Evolutionary conservation across 2,113 vertebrate genomes (phyloP), one percentile per base, ranked within the genome.

Genomic region (Mus musculus): DNA sequence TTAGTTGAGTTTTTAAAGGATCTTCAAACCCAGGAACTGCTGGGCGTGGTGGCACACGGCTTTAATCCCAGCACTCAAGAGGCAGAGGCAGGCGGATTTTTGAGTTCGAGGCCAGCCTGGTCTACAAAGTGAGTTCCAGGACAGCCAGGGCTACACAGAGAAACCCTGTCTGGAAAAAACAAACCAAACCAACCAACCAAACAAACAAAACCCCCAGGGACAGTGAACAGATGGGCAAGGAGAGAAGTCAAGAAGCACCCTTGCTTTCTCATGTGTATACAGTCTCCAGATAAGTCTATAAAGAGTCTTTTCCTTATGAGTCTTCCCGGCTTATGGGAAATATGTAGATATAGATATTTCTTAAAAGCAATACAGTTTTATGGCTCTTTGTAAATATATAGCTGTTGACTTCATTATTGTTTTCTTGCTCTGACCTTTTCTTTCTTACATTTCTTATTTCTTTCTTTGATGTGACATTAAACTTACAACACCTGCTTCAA

Each of bases 1-100:
- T 97, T 91, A 95, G n/a, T 49, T 67, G 24, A 72, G 52, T 30
- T 91, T 94, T 93, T 61, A 91, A 94, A 96, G 52, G 33, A 89
- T 93, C 52, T 84, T 80, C 71, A 72, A 94, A 95, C 5, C 24
- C 87, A 42, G 42, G 42, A 42, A 42, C 42, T 3, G 3, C 42
- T 3, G 42, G 42, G 42, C 42, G 42, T 42, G 42, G 42, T 42
- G 42, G 42, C 42, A 3, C 42, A 42, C 42, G 42, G 42, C 42
- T 42, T 42, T 42, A 42, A 42, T 42, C 42, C 42, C 42, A 42
- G 42, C 42, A 42, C 42, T 42, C 42, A 42, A 42, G 42, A 42
- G 42, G 42, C 42, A 42, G 42, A 42, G 42, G 42, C 42, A 42
- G 42, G 42, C 42, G 42, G 42, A 42, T 42, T 42, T 42, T 42